These are phyloP conservation scores for Zoanthus sansibaricus DNA, from an alignment of 92 coral and sea anemone genomes.

Conservation along the genomic window DNA sequence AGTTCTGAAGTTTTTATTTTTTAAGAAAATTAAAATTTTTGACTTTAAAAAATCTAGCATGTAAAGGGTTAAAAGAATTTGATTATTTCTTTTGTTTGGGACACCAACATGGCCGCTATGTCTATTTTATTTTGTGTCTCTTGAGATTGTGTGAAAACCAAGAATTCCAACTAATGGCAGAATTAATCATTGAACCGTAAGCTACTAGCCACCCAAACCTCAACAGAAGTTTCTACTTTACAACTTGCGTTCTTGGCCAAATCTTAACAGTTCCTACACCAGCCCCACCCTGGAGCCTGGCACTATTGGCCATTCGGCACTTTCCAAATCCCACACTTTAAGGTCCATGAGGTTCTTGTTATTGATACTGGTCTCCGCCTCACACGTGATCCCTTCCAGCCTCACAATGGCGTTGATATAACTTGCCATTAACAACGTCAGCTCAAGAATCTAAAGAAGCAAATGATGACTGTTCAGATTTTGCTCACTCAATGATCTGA, in stretches of 20 bases:
- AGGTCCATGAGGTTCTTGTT: conserved; percentile 79
- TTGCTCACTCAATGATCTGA: neutral
- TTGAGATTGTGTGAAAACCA: no score
- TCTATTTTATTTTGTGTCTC: no score
- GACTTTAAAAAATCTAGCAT: no score
- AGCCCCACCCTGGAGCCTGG: conserved; percentile 90
- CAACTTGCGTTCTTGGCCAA: neutral
- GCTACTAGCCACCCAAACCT: no score
- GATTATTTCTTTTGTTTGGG: no score
- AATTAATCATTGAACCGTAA: no score
- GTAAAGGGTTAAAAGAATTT: no score
- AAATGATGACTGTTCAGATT: neutral
- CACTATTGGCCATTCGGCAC: conserved; percentile 99
- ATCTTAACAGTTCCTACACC: neutral
- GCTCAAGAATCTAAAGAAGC: conserved; percentile 80
- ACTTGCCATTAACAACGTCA: conserved; percentile 97
- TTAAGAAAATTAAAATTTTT: no score
- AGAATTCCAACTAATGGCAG: no score
- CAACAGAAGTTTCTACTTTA: neutral
- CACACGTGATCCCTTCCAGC: conserved; percentile 94
- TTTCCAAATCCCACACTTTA: conserved; percentile 99
- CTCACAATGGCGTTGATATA: conserved; percentile 98
- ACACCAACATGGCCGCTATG: no score
- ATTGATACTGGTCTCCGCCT: conserved; percentile 65
- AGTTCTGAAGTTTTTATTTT: no score